These are phyloP conservation scores for Beris chalybata DNA, from an alignment of 2,888 invertebrate genomes.

Conservation along the genomic window DNA sequence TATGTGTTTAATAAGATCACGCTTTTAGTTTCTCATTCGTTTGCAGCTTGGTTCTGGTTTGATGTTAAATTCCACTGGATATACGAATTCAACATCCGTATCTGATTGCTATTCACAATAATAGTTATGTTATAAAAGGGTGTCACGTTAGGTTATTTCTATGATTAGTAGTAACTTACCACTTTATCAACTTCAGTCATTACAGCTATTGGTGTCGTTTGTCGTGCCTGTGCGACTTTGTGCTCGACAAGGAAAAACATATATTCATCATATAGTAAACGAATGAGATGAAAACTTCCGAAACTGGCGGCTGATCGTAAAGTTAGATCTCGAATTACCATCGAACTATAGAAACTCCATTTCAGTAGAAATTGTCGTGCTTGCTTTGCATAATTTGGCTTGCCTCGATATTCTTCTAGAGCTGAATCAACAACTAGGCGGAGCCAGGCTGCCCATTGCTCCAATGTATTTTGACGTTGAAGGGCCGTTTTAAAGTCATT, in stretches of 20 bases:
- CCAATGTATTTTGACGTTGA: conserved; percentile 89
- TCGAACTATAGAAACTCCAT: conserved; percentile 99
- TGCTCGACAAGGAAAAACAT: conserved; percentile 99
- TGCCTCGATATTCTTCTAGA: conserved; percentile 84
- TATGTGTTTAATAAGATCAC: conserved; percentile 2
- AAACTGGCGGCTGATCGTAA: conserved; percentile 96
- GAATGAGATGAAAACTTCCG: conserved; percentile 97
- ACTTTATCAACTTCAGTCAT: conserved; percentile 66
- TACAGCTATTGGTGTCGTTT: conserved; percentile 92
- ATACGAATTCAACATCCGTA: conserved; percentile 53
- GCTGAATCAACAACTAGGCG: conserved; percentile 90
- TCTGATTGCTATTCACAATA: conserved; percentile 46
- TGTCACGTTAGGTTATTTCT: neutral
- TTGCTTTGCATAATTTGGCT: conserved; percentile 78
- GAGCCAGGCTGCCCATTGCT: conserved; percentile 98
- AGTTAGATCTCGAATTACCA: conserved; percentile 97
- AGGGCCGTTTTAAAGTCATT: conserved; percentile 91
- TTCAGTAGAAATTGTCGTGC: conserved; percentile 93
- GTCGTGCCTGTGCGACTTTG: conserved; percentile 87
- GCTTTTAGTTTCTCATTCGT: conserved; percentile 24
- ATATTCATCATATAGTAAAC: conserved; percentile 97
- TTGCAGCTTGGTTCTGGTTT: conserved; percentile 31
- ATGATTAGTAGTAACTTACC: conserved; percentile 43
- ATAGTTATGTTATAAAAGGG: neutral
- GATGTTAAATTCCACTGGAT: conserved; percentile 52